Conservation (phyloP, 2,113 vertebrate species). For the Perognathus longimembris region DNA sequence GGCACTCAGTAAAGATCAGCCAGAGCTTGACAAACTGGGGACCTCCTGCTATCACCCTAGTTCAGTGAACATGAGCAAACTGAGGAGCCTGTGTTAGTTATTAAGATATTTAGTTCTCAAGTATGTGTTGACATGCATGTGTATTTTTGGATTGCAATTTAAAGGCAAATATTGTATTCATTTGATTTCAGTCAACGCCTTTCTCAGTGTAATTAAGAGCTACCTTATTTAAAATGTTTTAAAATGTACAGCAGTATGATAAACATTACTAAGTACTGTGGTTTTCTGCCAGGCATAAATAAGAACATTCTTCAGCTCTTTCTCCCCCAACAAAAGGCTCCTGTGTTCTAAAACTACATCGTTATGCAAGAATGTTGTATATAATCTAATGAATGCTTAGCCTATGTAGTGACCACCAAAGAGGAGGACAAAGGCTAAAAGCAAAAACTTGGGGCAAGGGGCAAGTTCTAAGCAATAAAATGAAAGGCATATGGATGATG, state of each 20-base stretch:
- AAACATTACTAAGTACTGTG: constrained; percentile 51
- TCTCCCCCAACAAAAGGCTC: constrained; percentile 73
- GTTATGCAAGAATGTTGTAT: constrained; percentile 14
- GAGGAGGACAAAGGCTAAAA: constrained; percentile 69
- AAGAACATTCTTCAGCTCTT: constrained; percentile 77
- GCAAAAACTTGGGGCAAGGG: constrained; percentile 18
- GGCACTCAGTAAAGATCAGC: constrained; percentile 10
- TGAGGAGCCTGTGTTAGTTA: neutral
- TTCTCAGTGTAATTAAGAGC: constrained; percentile 32
- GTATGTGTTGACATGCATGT: constrained; percentile 1
- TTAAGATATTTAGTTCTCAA: constrained; percentile 42
- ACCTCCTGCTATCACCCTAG: neutral
- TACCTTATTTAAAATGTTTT: neutral
- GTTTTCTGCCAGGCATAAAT: constrained; percentile 73
- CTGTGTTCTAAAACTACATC: constrained; percentile 57
- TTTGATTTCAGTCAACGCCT: constrained; percentile 45
- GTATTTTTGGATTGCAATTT: constrained; percentile 58
- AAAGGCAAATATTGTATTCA: constrained; percentile 47
- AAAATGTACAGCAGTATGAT: constrained; percentile 13
- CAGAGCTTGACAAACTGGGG: constrained; percentile 3
- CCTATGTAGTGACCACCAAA: constrained; percentile 60
- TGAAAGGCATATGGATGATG: constrained; percentile 38
- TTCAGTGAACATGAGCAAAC: neutral
- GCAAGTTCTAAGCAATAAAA: constrained; percentile 59
- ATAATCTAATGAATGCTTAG: constrained; percentile 73